Evolutionary conservation across 1,140 invertebrate genomes (phyloP).

Genomic region (Papilio aristodemus): DNA sequence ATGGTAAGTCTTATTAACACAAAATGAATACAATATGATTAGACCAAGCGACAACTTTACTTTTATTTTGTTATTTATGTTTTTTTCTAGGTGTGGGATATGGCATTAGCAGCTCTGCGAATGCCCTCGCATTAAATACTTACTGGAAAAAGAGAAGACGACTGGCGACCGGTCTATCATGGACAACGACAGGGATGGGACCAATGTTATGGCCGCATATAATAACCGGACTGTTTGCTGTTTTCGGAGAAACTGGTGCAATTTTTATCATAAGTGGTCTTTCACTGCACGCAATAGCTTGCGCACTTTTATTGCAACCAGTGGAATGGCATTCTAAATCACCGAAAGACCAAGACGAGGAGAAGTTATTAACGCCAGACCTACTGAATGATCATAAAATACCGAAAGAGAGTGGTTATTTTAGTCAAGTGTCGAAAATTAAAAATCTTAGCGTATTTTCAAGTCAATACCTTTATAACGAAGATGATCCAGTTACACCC

Average conservation of each 20-base stretch:
- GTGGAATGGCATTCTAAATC: slow-evolving; percentile 82
- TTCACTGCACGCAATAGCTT: slow-evolving; percentile 81
- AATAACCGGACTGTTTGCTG: slow-evolving; percentile 77
- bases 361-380: slow-evolving; percentile 50
- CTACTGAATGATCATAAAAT: slow-evolving; percentile 44
- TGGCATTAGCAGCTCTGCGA: slow-evolving; percentile 83
- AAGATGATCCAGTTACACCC: slow-evolving; percentile 81
- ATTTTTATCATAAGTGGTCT: slow-evolving; percentile 82
- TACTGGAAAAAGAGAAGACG: slow-evolving; percentile 82
- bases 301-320: slow-evolving; percentile 82
- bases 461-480: slow-evolving; percentile 85
- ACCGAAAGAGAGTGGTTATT: slow-evolving; percentile 65
- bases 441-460: slow-evolving; percentile 80
- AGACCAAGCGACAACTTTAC: no score
- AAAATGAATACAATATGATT: no score
- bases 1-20: slow-evolving; percentile 70
- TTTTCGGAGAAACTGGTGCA: slow-evolving; percentile 81
- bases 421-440: slow-evolving; percentile 65
- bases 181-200: slow-evolving; percentile 82
- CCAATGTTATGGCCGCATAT: slow-evolving; percentile 81
- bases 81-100: slow-evolving; percentile 79
- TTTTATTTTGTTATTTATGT: not conserved
- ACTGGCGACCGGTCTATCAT: slow-evolving; percentile 81
- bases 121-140: slow-evolving; percentile 82
- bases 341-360: slow-evolving; percentile 53